A percentile compares a stretch with the other conserved stretches of the same genome.
Evolutionary conservation across 2,113 vertebrate genomes (phyloP).

Genomic region (Microcebus tavaratra): DNA sequence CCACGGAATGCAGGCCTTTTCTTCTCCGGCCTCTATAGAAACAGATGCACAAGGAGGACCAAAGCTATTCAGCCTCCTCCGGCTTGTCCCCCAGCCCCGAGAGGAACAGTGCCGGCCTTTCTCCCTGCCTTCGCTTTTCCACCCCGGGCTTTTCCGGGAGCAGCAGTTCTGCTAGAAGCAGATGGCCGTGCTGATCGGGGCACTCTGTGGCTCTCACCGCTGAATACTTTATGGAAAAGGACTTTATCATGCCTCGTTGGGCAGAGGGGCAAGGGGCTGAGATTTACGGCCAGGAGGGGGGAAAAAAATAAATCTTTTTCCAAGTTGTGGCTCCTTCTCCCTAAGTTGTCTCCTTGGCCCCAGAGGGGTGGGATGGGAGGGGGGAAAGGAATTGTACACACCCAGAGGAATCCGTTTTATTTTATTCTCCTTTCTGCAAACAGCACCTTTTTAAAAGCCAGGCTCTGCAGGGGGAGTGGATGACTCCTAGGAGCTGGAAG

Average conservation of each 20-base stretch:
- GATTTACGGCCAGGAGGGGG: slow-evolving; percentile 84
- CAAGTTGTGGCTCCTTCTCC: slow-evolving; percentile 82
- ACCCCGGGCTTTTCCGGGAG: slow-evolving; percentile 81
- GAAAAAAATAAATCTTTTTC: slow-evolving; percentile 87
- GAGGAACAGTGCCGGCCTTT: slow-evolving; percentile 86
- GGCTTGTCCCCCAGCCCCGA: slow-evolving; percentile 85
- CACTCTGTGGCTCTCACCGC: slow-evolving; percentile 90
- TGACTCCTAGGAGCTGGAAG: not conserved
- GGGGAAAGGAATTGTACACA: not conserved
- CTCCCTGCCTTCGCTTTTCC: slow-evolving; percentile 83
- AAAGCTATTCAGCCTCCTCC: slow-evolving; percentile 88
- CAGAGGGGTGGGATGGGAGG: too few species aligned
- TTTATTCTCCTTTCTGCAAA: slow-evolving; percentile 45
- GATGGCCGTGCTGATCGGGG: slow-evolving; percentile 92
- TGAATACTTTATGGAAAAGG: slow-evolving; percentile 93
- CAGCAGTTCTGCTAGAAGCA: slow-evolving; percentile 90
- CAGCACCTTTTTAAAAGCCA: not conserved
- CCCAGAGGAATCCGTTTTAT: slow-evolving; percentile 30
- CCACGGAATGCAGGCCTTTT: slow-evolving; percentile 89
- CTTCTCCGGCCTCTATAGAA: slow-evolving; percentile 90
- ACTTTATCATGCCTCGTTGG: slow-evolving; percentile 91
- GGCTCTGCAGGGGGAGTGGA: not conserved
- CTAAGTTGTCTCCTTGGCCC: slow-evolving; percentile 74
- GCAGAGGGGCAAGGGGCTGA: slow-evolving; percentile 87
- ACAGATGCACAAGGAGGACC: slow-evolving; percentile 87